Base-by-base conservation (phyloP, 2,113 vertebrate genomes). In the Lathamus discolor region DNA sequence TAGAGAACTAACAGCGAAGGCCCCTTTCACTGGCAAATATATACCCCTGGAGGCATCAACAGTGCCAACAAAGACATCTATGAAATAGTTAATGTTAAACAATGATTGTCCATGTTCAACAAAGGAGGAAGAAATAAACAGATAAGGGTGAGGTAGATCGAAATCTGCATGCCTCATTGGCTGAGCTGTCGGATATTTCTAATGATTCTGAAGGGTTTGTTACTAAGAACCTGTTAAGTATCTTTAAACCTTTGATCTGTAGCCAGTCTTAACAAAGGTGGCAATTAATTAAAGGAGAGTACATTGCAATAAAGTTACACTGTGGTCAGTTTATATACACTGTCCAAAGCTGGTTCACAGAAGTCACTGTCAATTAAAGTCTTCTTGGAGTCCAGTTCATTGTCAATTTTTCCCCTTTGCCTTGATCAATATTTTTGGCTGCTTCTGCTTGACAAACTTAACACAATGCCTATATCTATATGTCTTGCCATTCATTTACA, bases 221-320 rank as follows among this genome's bases (percentile, higher is more conserved):
- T 97, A 90, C 94, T 91, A 92, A 95, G 97, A 97, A 95, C 95
- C 93, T 97, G 92, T 90, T 97, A 97, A 97, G 96, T 96, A 94
- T 97, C 78, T 94, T 93, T 96, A 97, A 98, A 97, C 95, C 95
- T 97, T 98, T 98, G 97, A 98, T 97, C 97, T 98, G 96, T 95
- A 97, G 97, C 87, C 57, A 54, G 93, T 96, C 93, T 98, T 97
- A 98, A 98, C 97, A 97, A 97, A 98, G 97, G 97, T 97, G 97
- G 97, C 97, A 97, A 98, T 97, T 98, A 98, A 98, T 98, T 98
- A 97, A 97, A 97, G 96, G 92, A 85, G 90, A 98, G 92, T 95
- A 84, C 74, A 96, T 95, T 92, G 96, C 97, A 97, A 96, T 98
- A 96, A 98, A 98, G 95, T 97, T 96, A 97, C 94, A 92, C 43